Conservation (phyloP, 2,888 invertebrate genomes). For the Leucophora obtusa region DNA sequence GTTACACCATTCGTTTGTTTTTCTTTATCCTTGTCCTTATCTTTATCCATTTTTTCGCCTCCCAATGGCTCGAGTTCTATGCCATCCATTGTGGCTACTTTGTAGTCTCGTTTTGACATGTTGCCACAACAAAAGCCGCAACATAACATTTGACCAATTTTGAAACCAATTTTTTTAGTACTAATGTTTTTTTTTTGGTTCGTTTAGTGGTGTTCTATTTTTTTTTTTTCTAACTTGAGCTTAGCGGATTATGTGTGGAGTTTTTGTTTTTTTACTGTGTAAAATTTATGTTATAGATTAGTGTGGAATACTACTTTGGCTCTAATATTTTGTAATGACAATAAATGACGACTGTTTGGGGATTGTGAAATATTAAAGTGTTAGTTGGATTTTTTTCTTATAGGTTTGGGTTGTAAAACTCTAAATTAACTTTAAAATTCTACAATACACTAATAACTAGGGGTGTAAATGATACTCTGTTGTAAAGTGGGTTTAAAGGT, state of each 20-base stretch:
- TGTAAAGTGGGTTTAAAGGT: constrained; percentile 54
- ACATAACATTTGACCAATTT: constrained; percentile 78
- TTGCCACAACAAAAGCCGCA: constrained; percentile 78
- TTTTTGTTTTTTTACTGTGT: background rate
- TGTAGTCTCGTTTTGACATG: constrained; percentile 78
- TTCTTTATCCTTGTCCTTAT: constrained; percentile 73
- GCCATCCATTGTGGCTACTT: constrained; percentile 78
- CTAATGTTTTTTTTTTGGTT: background rate
- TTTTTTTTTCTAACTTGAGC: background rate
- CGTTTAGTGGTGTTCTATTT: background rate
- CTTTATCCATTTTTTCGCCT: constrained; percentile 76
- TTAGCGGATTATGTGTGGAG: background rate
- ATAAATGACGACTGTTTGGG: background rate
- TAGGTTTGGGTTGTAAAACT: constrained; percentile 14
- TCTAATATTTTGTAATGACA: background rate
- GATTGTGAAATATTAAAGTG: background rate
- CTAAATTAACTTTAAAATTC: constrained; percentile 39
- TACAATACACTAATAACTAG: constrained; percentile 48
- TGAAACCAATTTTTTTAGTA: constrained; percentile 59
- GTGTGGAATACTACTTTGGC: background rate
- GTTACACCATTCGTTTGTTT: constrained; percentile 77
- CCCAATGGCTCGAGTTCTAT: constrained; percentile 78
- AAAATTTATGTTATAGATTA: constrained; percentile 1
- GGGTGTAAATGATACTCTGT: constrained; percentile 64
- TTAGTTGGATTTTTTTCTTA: constrained; percentile 8